A percentile compares a stretch with the other conserved stretches of the same genome.
phyloP scores from a whole-genome alignment of 1,140 invertebrate genomes.

The Drosophila kurseongensis region DNA sequence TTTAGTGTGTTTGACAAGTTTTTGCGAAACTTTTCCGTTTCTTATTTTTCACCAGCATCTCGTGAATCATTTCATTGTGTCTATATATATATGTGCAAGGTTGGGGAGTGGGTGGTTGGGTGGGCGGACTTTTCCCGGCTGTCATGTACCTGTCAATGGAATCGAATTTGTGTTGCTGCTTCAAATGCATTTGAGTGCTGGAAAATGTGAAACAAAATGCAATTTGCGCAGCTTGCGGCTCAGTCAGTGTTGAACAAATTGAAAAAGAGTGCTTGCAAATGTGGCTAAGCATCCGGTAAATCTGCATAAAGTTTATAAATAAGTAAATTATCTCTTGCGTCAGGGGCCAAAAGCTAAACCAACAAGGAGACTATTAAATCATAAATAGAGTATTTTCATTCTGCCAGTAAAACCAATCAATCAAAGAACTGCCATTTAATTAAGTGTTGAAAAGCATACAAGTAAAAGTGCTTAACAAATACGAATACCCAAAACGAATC shows the following conservation, averaged over 20 bases:
- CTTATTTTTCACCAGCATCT: conserved; percentile 30
- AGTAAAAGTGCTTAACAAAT: conserved; percentile 8
- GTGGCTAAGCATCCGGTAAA: neutral
- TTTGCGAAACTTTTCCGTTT: conserved; percentile 6
- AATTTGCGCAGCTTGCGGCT: conserved; percentile 20
- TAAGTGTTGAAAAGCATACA: conserved; percentile 11
- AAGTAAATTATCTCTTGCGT: no score
- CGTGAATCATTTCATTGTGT: conserved; percentile 59
- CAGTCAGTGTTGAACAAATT: conserved; percentile 23
- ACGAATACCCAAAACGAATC: conserved; percentile 8
- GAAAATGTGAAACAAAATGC: conserved; percentile 24
- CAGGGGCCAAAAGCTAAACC: no score
- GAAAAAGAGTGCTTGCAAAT: neutral
- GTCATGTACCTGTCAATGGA: conserved; percentile 29
- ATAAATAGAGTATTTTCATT: neutral
- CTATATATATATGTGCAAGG: conserved; percentile 25
- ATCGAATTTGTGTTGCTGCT: conserved; percentile 19
- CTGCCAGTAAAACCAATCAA: neutral
- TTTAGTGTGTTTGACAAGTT: conserved; percentile 40
- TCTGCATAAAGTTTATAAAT: no score
- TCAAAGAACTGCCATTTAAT: conserved; percentile 7
- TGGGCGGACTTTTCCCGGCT: neutral
- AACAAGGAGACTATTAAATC: neutral
- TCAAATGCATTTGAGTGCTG: conserved; percentile 21
- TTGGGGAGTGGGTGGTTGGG: neutral